phyloP scores from a whole-genome alignment of 2,113 vertebrate species.

The Zosterops hypoxanthus region DNA sequence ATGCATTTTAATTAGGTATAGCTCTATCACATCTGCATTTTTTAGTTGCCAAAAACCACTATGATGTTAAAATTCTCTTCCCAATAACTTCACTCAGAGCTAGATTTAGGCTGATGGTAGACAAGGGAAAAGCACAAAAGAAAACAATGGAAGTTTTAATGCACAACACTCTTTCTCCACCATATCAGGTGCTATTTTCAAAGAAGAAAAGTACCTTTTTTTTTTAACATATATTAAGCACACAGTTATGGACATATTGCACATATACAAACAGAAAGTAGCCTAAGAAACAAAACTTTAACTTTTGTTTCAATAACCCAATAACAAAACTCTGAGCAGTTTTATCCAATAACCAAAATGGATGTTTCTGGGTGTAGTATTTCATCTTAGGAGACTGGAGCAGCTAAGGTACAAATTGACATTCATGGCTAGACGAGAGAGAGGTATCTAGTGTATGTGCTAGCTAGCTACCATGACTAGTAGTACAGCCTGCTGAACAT shows the following conservation, averaged over 20 bases:
- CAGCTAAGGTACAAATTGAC: background rate
- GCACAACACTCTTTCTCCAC: background rate
- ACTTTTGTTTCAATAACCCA: background rate
- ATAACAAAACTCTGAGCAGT: background rate
- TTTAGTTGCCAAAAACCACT: background rate
- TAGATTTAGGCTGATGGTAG: background rate
- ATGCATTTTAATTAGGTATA: constrained; percentile 13
- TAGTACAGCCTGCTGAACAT: background rate
- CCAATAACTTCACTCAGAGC: background rate
- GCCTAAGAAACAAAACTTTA: background rate
- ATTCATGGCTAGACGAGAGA: background rate
- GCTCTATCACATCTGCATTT: background rate
- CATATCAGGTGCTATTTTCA: background rate
- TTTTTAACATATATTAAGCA: background rate
- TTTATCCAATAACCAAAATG: background rate
- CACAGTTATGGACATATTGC: background rate
- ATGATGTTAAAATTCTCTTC: background rate
- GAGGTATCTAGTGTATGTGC: background rate
- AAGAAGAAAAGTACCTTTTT: background rate
- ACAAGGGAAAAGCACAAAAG: background rate
- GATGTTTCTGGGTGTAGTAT: background rate
- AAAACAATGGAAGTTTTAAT: background rate
- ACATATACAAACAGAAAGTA: background rate
- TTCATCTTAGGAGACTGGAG: background rate
- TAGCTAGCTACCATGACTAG: background rate